Conservation (phyloP, 2,797 vertebrate genomes). For the Glossophaga mutica region DNA sequence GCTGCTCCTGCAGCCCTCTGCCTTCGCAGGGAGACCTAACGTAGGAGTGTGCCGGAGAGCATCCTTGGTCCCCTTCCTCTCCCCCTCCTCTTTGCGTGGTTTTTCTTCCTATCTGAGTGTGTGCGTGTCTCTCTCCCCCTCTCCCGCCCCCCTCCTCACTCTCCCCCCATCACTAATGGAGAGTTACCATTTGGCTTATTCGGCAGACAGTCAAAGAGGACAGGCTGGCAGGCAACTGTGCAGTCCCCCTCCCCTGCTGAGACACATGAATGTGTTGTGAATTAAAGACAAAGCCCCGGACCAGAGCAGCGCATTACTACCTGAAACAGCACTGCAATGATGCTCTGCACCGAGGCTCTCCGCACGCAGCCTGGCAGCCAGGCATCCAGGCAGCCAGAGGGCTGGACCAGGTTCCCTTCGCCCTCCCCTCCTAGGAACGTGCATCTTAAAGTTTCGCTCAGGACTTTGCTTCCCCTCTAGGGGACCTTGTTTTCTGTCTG, state of each 20-base stretch:
- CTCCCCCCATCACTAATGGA: constrained; percentile 59
- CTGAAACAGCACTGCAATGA: constrained; percentile 77
- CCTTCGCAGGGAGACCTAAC: constrained; percentile 76
- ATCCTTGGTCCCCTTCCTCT: neutral
- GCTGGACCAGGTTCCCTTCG: neutral
- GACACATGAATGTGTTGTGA: constrained; percentile 82
- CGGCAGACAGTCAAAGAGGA: constrained; percentile 75
- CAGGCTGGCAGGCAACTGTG: constrained; percentile 78
- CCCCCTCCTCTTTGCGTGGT: constrained; percentile 35
- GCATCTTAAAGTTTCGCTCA: constrained; percentile 54
- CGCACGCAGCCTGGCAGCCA: constrained; percentile 61
- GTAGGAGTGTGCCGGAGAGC: constrained; percentile 71
- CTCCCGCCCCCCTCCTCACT: constrained; percentile 4
- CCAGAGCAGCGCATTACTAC: constrained; percentile 72
- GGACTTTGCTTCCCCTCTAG: constrained; percentile 15
- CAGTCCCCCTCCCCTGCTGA: constrained; percentile 76
- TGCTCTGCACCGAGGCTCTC: constrained; percentile 73
- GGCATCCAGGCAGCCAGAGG: constrained; percentile 10
- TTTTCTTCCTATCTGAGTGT: constrained; percentile 47
- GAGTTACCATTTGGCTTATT: constrained; percentile 78
- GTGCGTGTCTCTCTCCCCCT: constrained; percentile 29
- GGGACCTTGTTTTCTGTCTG: constrained; percentile 35
- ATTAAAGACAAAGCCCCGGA: constrained; percentile 84
- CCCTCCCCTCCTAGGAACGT: constrained; percentile 6
- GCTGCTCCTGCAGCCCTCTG: constrained; percentile 77